Evolutionary conservation across 1,140 invertebrate species (phyloP), one percentile per base, ranked within the genome.

Genomic region (Apocrypta bakeri): DNA sequence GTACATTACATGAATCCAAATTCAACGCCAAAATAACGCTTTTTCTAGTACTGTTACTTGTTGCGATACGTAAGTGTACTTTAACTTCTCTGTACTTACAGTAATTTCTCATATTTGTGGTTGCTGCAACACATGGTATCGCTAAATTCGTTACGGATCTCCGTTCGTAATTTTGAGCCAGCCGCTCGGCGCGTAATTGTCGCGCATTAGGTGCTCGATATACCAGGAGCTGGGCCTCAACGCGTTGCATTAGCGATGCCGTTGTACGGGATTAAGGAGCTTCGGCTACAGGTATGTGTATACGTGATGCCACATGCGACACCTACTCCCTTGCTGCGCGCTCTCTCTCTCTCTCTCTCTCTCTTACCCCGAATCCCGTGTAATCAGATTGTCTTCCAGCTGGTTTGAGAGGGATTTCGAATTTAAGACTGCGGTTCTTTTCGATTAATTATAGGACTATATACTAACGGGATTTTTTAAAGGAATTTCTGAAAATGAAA

Each of bases 251-350:
- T 79, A 79, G 78, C 40, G 68, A 37, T 63, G 14, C 12, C n/a
- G 63, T 81, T 75, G 61, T 48, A 25, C n/a, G 27, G 79, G 79
- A 81, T 81, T 75, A 81, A 81, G 79, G 72, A 79, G 73, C 78
- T 85, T 79, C 71, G 48, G 48, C 21, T n/a, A 56, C 21, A 6
- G 48, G 14, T n/a, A n/a, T 56, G 21, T 56, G 48, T 56, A 17
- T 17, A 77, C 83, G 82, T n/a, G 48, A 14, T 56, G 48, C 48
- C 48, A 56, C 48, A 56, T 56, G 48, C 48, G 14, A 48, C 12
- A 17, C 17, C 56, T 76, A 84, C 42, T 64, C 72, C 31, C 56
- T n/a, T n/a, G n/a, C n/a, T n/a, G n/a, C n/a, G n/a, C n/a, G n/a
- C n/a, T n/a, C n/a, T n/a, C 40, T 40, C 61, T 56, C 63, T 24